These are phyloP conservation scores for Drosophila dunni DNA, from an alignment of 1,140 invertebrate genomes.

Conservation along the genomic window DNA sequence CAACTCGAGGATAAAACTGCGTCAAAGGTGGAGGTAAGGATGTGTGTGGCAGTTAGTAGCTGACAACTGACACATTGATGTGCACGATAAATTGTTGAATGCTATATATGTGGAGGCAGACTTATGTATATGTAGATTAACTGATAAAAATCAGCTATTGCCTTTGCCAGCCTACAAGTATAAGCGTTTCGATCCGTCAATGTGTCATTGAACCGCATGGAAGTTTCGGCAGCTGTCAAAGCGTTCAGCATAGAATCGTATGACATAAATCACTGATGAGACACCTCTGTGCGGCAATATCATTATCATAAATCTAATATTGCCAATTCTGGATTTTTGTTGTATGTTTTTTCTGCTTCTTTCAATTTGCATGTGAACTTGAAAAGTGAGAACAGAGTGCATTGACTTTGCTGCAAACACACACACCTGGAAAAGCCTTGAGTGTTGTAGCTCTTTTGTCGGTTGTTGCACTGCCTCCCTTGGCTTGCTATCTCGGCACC, in stretches of 20 bases:
- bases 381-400: slow-evolving; percentile 70
- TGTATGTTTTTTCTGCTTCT: no score
- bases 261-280: slow-evolving; percentile 59
- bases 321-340: slow-evolving; percentile 58
- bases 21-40: slow-evolving; percentile 33
- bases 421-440: slow-evolving; percentile 49
- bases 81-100: neutral
- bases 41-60: slow-evolving; percentile 24
- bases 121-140: slow-evolving; percentile 15
- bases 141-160: slow-evolving; percentile 29
- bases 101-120: neutral
- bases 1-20: slow-evolving; percentile 35
- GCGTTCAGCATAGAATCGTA: slow-evolving; percentile 55
- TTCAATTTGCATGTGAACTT: slow-evolving; percentile 79
- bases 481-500: slow-evolving; percentile 31
- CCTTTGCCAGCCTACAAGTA: slow-evolving; percentile 44
- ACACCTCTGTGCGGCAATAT: slow-evolving; percentile 19
- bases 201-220: slow-evolving; percentile 69
- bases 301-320: slow-evolving; percentile 73
- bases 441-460: slow-evolving; percentile 18
- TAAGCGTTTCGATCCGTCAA: slow-evolving; percentile 14
- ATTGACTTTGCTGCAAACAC: slow-evolving; percentile 61
- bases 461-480: slow-evolving; percentile 41
- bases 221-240: slow-evolving; percentile 61
- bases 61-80: slow-evolving; percentile 29